Percentiles rank a stretch among this genome's conserved stretches.
phyloP scores from a whole-genome alignment of 1,140 invertebrate species.

The Pararge aegeria region DNA sequence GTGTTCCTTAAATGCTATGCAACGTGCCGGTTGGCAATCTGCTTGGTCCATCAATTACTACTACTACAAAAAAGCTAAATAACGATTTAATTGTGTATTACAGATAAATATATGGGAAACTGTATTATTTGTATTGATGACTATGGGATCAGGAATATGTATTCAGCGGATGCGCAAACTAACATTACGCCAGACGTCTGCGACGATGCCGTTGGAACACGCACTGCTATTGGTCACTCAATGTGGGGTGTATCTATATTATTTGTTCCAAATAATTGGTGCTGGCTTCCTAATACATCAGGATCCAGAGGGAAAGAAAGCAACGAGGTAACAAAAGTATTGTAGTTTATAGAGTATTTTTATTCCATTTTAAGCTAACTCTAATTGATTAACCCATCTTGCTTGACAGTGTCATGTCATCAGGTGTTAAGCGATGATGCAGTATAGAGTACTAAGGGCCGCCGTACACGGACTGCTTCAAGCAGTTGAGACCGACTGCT shows the following conservation, averaged over 20 bases:
- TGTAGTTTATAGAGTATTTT: too few species aligned
- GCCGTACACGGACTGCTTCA: too few species aligned
- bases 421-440: too few species aligned
- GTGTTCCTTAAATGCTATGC: too few species aligned
- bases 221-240: conserved; percentile 85
- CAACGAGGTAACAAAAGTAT: conserved; percentile 54
- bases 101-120: conserved; percentile 82
- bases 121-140: conserved; percentile 81
- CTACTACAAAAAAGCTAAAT: too few species aligned
- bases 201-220: conserved; percentile 83
- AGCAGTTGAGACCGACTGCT: too few species aligned
- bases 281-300: conserved; percentile 66
- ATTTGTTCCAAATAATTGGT: conserved; percentile 84
- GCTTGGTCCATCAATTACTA: too few species aligned
- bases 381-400: too few species aligned
- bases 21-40: too few species aligned
- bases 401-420: too few species aligned
- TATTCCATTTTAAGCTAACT: too few species aligned
- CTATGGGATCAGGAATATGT: conserved; percentile 78
- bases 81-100: conserved; percentile 11
- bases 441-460: too few species aligned
- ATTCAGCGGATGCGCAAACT: conserved; percentile 75
- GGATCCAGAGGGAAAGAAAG: conserved; percentile 51
- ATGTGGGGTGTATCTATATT: conserved; percentile 85
- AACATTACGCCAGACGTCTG: conserved; percentile 44